Conservation (phyloP, 2,888 invertebrate genomes). For the Drosophila longiperda region DNA sequence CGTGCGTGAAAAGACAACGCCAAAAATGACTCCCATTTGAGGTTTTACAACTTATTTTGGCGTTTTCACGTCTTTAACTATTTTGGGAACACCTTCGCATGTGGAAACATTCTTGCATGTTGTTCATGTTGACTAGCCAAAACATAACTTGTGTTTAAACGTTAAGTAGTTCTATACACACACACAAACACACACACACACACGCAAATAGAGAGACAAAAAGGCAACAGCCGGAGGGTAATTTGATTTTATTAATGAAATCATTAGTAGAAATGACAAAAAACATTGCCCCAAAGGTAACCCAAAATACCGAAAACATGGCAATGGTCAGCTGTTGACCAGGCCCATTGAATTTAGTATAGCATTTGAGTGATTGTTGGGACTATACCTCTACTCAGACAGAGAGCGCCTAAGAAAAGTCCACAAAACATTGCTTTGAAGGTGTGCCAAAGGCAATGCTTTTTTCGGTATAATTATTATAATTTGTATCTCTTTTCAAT, state of each 20-base stretch:
- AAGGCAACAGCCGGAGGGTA: constrained; percentile 23
- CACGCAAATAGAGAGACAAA: constrained; percentile 1
- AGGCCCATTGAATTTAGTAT: constrained; percentile 53
- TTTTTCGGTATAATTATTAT: neutral
- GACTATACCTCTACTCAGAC: constrained; percentile 15
- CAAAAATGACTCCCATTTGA: neutral
- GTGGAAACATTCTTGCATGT: constrained; percentile 38
- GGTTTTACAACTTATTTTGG: neutral
- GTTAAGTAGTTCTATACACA: constrained; percentile 44
- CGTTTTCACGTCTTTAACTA: neutral
- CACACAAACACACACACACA: constrained; percentile 3
- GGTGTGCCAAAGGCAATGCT: neutral
- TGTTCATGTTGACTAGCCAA: constrained; percentile 14
- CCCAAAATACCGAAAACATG: constrained; percentile 16
- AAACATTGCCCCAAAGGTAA: constrained; percentile 45
- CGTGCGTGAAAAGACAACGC: neutral
- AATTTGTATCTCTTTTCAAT: neutral
- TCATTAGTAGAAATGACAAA: constrained; percentile 60
- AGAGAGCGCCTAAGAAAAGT: neutral
- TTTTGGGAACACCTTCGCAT: constrained; percentile 24
- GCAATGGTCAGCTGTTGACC: constrained; percentile 24
- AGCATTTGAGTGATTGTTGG: constrained; percentile 52
- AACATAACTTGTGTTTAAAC: constrained; percentile 56
- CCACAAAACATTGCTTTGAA: too few relatives aligned
- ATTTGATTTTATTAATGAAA: constrained; percentile 65